phyloP scores from a whole-genome alignment of 2,797 vertebrate species.

The Naso thynnoides region DNA sequence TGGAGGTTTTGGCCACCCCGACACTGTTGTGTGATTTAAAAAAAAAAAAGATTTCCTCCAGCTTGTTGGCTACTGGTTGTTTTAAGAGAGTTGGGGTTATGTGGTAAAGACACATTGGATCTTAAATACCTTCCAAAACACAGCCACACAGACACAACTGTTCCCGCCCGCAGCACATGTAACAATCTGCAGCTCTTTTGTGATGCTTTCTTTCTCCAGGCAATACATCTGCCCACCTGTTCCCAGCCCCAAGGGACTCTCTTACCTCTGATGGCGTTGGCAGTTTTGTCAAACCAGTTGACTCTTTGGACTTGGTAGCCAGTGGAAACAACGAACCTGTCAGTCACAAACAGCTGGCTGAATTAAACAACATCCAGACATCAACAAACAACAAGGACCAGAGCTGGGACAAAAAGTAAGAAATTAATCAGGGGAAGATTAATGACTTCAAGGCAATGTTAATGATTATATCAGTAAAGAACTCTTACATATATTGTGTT shows the following conservation, averaged over 20 bases:
- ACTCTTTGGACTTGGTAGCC: constrained; percentile 52
- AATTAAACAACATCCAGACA: constrained; percentile 39
- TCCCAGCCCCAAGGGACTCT: constrained; percentile 43
- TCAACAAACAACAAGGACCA: constrained; percentile 36
- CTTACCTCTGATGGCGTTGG: constrained; percentile 29
- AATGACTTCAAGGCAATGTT: not conserved
- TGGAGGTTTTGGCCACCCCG: constrained; percentile 9
- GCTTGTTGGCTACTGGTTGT: constrained; percentile 14
- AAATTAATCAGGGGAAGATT: not conserved
- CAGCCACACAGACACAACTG: not conserved
- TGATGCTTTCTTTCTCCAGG: constrained; percentile 48
- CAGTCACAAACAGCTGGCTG: constrained; percentile 32
- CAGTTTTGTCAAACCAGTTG: constrained; percentile 31
- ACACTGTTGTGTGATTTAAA: constrained; percentile 3
- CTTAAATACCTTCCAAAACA: not conserved
- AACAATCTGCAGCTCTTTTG: constrained; percentile 18
- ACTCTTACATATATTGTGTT: constrained; percentile 7
- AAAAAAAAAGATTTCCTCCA: constrained; percentile 18
- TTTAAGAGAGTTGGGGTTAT: not conserved
- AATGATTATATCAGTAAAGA: constrained; percentile 4
- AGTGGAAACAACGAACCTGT: constrained; percentile 30
- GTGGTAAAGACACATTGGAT: not conserved
- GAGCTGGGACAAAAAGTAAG: constrained; percentile 58
- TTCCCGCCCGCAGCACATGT: not conserved
- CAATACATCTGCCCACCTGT: constrained; percentile 38